Conservation (phyloP, 2,113 vertebrate genomes). For the Egretta garzetta region DNA sequence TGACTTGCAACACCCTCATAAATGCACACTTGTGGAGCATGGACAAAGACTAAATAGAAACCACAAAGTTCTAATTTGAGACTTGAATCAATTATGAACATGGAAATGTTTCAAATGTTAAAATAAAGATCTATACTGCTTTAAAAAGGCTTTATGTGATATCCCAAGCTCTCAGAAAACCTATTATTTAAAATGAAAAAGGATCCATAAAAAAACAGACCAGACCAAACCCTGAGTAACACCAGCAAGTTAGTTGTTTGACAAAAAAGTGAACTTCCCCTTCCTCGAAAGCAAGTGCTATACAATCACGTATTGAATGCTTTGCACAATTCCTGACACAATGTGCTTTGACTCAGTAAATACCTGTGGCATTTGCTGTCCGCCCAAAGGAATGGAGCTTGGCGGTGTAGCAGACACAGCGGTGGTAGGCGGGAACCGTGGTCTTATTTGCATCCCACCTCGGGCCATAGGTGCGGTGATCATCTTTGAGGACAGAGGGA, state of each 20-base stretch:
- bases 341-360: conserved; percentile 67
- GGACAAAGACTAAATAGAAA: not conserved
- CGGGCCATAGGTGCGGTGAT: conserved; percentile 84
- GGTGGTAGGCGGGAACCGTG: conserved; percentile 84
- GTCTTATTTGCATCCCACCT: conserved; percentile 86
- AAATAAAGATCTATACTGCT: not conserved
- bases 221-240: not conserved
- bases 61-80: not conserved
- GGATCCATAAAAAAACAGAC: not conserved
- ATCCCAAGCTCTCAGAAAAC: not conserved
- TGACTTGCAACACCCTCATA: not conserved
- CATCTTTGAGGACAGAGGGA: conserved; percentile 89
- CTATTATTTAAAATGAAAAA: not conserved
- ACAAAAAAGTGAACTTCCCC: not conserved
- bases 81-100: not conserved
- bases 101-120: not conserved
- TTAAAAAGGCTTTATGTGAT: not conserved
- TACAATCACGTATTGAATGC: not conserved
- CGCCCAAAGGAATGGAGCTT: conserved; percentile 81
- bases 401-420: conserved; percentile 79
- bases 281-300: not conserved
- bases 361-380: conserved; percentile 90
- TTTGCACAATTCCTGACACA: not conserved
- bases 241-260: not conserved
- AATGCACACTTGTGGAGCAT: not conserved